Base-by-base conservation (phyloP, 2,797 vertebrate genomes). In the Pampus argenteus region DNA sequence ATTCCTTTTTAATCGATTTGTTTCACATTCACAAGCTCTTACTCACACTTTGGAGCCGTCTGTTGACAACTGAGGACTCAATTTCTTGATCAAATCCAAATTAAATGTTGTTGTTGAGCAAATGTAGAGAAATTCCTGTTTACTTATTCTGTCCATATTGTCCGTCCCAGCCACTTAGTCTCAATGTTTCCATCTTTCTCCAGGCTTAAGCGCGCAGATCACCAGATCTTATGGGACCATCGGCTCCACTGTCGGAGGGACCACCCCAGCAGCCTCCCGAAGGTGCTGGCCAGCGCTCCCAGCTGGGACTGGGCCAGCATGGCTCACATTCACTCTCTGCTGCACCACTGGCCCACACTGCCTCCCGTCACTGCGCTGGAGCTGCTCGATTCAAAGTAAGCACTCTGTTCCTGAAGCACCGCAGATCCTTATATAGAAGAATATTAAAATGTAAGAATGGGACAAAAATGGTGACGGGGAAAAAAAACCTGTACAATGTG, bases 271-370 rank as follows among this genome's bases (percentile, higher is more conserved):
- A 96, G 96, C 86, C 95, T 99, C 84, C 97, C 97, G 58, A 98
- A 97, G 91, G 89, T 99, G 70, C 72, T 99, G 88, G 94, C 94
- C 81, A 97, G 97, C 78, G 95, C 92, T 4, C 96, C 97, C 87
- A 96, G 95, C 87, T 99, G 98, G 98, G 96, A 98, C 86, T 96
- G 96, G 95, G 93, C 92, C 87, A 97, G 93, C 87, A 95, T 98
- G 86, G 93, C 94, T 62, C 96, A 97, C 88, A 96, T 97, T 88
- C 97, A 99, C 86, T 92, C 93, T 0, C 89, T 99, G 55, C 94
- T 99, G 84, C 93, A 95, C 58, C 93, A 93, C 59, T 99, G 98
- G 97, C 94, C 95, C 45, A 70, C 95, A 11, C 92, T 99, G 70
- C 88, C 95, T 44, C 96, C 98, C 1, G 92, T 98, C 84, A 95